These are phyloP conservation scores for Toxostoma redivivum DNA, from an alignment of 2,113 vertebrate genomes.

Conservation along the genomic window DNA sequence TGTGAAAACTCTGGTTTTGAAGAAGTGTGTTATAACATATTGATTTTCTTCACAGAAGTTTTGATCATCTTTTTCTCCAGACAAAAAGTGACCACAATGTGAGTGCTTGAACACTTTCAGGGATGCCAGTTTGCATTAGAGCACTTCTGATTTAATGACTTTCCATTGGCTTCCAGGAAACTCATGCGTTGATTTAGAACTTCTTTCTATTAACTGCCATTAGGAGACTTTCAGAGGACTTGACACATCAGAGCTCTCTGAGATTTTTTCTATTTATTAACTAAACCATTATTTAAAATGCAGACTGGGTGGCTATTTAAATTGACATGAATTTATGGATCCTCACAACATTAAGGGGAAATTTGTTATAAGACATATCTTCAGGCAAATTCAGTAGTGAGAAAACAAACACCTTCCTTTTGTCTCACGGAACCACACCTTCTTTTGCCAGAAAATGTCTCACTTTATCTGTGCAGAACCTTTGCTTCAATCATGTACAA, in stretches of 20 bases:
- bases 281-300: neutral
- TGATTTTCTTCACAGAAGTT: neutral
- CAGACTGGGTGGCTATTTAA: neutral
- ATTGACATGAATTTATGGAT: neutral
- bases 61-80: neutral
- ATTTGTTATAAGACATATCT: neutral
- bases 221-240: constrained; percentile 18
- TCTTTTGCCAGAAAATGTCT: neutral
- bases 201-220: constrained; percentile 5
- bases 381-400: neutral
- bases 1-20: neutral
- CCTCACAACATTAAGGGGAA: neutral
- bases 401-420: neutral
- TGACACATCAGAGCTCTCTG: neutral
- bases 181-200: constrained; percentile 1
- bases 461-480: neutral
- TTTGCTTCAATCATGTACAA: neutral
- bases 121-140: neutral
- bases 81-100: neutral
- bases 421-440: neutral
- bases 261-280: constrained; percentile 6
- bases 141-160: neutral
- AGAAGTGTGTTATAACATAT: neutral
- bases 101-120: neutral
- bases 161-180: constrained; percentile 2